Conservation (phyloP, 2,888 invertebrate genomes). For the Macropis europaea region DNA sequence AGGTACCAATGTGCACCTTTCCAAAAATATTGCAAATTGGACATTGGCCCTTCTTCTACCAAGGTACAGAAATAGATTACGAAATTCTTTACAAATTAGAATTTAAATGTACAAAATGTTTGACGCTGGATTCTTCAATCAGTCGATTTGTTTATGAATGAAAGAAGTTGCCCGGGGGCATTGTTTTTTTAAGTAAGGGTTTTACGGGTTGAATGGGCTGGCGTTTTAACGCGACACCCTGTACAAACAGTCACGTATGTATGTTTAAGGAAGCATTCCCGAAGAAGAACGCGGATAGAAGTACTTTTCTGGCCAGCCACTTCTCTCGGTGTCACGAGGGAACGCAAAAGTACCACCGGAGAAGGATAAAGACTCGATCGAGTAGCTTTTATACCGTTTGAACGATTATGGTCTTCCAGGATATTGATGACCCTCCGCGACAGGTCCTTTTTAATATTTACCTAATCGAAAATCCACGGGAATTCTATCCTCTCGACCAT, state of each 20-base stretch:
- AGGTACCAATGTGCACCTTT: too few species aligned
- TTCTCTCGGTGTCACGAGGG: slow-evolving; percentile 43
- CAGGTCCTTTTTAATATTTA: slow-evolving; percentile 24
- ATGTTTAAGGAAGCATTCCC: slow-evolving; percentile 12
- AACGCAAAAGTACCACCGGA: slow-evolving; percentile 36
- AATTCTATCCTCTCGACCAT: background rate
- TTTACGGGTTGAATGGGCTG: slow-evolving; percentile 1
- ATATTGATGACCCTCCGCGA: slow-evolving; percentile 26
- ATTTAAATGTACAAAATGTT: too few species aligned
- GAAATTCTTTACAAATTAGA: too few species aligned
- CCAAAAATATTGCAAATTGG: too few species aligned
- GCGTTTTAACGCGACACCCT: background rate
- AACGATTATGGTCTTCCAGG: slow-evolving; percentile 34
- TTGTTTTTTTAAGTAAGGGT: too few species aligned
- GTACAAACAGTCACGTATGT: slow-evolving; percentile 1
- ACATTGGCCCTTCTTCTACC: too few species aligned
- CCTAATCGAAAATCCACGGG: background rate
- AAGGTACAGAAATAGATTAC: too few species aligned
- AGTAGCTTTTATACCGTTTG: slow-evolving; percentile 41
- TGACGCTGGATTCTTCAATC: too few species aligned
- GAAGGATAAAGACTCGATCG: slow-evolving; percentile 40
- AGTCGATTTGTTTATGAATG: too few species aligned
- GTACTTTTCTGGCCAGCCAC: slow-evolving; percentile 40
- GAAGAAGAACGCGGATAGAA: slow-evolving; percentile 36
- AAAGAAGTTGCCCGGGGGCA: too few species aligned